Evolutionary conservation across 2,888 invertebrate genomes (phyloP).

Genomic region (Synanthedon tipuliformis): DNA sequence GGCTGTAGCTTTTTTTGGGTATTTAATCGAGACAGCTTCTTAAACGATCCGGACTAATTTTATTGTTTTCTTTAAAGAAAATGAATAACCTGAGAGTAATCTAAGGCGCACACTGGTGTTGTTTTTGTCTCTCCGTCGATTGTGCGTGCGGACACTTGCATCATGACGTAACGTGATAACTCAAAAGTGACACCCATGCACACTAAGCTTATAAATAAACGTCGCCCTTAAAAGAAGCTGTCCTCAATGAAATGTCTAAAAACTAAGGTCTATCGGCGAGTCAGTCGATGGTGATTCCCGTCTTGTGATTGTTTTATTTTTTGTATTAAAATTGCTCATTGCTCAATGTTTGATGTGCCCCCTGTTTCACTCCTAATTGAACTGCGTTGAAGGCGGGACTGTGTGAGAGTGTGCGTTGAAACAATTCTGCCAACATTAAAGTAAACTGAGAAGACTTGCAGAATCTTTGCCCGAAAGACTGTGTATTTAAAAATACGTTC

Average conservation of each 20-base stretch:
- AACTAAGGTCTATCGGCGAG: too few relatives aligned
- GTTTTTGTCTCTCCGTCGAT: too few relatives aligned
- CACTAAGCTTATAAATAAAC: too few relatives aligned
- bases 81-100: too few relatives aligned
- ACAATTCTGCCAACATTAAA: not conserved
- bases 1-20: not conserved
- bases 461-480: not conserved
- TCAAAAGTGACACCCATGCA: too few relatives aligned
- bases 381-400: conserved; percentile 31
- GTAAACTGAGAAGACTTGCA: not conserved
- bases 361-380: conserved; percentile 29
- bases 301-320: conserved; percentile 27
- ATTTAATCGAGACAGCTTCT: conserved; percentile 8
- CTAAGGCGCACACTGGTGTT: too few relatives aligned
- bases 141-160: too few relatives aligned
- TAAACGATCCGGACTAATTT: conserved; percentile 3
- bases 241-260: too few relatives aligned
- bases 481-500: not conserved
- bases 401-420: conserved; percentile 27
- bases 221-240: too few relatives aligned
- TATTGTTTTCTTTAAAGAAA: conserved; percentile 25
- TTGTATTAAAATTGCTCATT: conserved; percentile 61
- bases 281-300: conserved; percentile 16
- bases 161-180: too few relatives aligned
- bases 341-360: conserved; percentile 49